Conservation (phyloP, 2,888 invertebrate species). For the Rhorus exstirpatorius region DNA sequence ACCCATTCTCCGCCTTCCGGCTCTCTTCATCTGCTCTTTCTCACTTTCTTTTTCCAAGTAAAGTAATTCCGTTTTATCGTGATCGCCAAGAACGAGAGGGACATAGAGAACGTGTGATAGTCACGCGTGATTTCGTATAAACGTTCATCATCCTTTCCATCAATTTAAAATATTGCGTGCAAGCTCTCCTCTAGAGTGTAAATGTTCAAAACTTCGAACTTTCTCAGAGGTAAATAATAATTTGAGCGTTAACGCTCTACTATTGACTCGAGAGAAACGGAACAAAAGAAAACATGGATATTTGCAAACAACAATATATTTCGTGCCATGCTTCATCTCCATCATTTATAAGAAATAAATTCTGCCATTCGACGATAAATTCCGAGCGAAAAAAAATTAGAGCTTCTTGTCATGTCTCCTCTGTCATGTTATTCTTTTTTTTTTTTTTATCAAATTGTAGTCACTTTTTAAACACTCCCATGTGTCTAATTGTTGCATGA, state of each 20-base stretch:
- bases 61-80: conserved; percentile 63
- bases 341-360: not conserved
- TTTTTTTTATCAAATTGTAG: too few species aligned
- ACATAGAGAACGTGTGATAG: conserved; percentile 39
- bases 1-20: conserved; percentile 25
- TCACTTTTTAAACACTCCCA: too few species aligned
- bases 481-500: too few species aligned
- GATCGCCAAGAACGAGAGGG: conserved; percentile 35
- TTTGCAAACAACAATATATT: not conserved
- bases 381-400: not conserved
- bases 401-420: not conserved
- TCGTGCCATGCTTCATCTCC: not conserved
- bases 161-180: conserved; percentile 18
- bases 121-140: conserved; percentile 58
- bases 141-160: conserved; percentile 52
- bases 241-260: conserved; percentile 8
- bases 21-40: not conserved
- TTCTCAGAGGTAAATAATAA: conserved; percentile 20
- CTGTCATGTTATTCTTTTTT: too few species aligned
- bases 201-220: conserved; percentile 4
- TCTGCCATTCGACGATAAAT: not conserved
- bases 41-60: conserved; percentile 25
- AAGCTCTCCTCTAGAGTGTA: conserved; percentile 24
- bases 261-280: not conserved
- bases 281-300: not conserved